Conservation (phyloP, 1,140 invertebrate species). For the Drosophila seguyi region DNA sequence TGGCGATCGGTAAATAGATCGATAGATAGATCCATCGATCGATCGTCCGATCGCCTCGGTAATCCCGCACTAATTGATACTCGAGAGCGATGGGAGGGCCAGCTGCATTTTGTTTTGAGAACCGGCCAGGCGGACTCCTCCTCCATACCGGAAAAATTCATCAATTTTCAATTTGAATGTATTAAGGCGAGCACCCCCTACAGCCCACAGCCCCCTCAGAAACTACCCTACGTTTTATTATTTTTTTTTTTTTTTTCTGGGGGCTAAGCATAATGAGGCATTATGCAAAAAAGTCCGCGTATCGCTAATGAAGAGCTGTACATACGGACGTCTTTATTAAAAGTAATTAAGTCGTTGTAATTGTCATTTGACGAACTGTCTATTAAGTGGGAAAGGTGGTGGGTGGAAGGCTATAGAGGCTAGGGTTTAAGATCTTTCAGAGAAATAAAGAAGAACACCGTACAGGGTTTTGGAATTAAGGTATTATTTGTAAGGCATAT, state of each 20-base stretch:
- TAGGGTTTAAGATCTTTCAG: background rate
- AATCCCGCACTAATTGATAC: slow-evolving; percentile 62
- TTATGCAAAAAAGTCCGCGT: slow-evolving; percentile 73
- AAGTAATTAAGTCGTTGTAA: slow-evolving; percentile 81
- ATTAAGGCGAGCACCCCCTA: slow-evolving; percentile 66
- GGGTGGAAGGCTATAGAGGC: background rate
- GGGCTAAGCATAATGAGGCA: slow-evolving; percentile 78
- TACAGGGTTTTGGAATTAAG: too few species aligned
- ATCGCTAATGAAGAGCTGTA: slow-evolving; percentile 74
- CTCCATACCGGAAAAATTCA: slow-evolving; percentile 80
- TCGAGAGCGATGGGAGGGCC: slow-evolving; percentile 48
- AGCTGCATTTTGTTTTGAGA: slow-evolving; percentile 34
- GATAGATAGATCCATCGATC: slow-evolving; percentile 22
- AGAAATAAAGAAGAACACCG: background rate
- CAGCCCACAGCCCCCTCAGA: slow-evolving; percentile 1
- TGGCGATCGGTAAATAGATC: slow-evolving; percentile 36
- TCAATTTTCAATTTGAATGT: slow-evolving; percentile 84
- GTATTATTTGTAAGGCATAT: background rate
- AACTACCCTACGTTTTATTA: background rate
- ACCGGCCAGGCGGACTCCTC: slow-evolving; percentile 8
- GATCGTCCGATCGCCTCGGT: slow-evolving; percentile 36
- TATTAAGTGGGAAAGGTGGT: slow-evolving; percentile 21
- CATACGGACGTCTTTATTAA: slow-evolving; percentile 83
- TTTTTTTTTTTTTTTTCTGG: slow-evolving; percentile 1
- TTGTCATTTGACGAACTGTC: slow-evolving; percentile 74